phyloP scores from a whole-genome alignment of 53 echinoderm and acorn worm species.

The Paracentrotus lividus region DNA sequence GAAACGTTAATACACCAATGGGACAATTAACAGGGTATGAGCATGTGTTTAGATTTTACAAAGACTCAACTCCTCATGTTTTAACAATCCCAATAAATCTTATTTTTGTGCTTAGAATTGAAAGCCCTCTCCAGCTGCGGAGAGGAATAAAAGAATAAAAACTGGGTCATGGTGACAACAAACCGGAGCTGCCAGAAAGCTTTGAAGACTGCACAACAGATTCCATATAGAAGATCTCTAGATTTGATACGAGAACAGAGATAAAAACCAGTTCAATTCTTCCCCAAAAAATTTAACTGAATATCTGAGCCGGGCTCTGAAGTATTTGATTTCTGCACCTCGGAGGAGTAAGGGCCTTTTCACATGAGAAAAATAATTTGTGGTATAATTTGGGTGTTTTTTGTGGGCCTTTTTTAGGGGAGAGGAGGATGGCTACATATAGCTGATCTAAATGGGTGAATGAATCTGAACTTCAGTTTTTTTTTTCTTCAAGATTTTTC shows the following conservation, averaged over 20 bases:
- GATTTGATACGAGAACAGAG: conserved; percentile 38
- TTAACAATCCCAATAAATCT: conserved; percentile 5
- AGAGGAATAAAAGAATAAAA: conserved; percentile 15
- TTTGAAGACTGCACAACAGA: conserved; percentile 18
- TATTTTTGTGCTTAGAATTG: background rate
- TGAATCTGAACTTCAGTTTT: too few relatives aligned
- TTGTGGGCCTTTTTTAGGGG: background rate
- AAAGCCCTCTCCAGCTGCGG: conserved; percentile 28
- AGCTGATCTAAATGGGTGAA: too few relatives aligned
- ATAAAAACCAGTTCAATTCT: conserved; percentile 6
- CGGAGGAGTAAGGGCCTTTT: background rate
- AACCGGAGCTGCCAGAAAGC: conserved; percentile 34
- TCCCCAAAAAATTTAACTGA: background rate
- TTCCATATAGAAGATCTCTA: conserved; percentile 18
- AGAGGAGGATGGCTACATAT: too few relatives aligned
- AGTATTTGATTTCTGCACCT: conserved; percentile 42
- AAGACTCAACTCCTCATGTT: background rate
- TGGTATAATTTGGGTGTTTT: background rate
- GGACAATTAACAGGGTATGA: background rate
- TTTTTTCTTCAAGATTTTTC: too few relatives aligned
- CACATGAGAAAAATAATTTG: background rate
- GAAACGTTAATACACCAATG: background rate
- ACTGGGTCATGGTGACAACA: conserved; percentile 38
- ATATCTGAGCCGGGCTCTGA: conserved; percentile 47
- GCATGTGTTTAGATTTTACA: background rate